phyloP scores from a whole-genome alignment of 1,140 invertebrate species.

The Charaxes varanes region DNA sequence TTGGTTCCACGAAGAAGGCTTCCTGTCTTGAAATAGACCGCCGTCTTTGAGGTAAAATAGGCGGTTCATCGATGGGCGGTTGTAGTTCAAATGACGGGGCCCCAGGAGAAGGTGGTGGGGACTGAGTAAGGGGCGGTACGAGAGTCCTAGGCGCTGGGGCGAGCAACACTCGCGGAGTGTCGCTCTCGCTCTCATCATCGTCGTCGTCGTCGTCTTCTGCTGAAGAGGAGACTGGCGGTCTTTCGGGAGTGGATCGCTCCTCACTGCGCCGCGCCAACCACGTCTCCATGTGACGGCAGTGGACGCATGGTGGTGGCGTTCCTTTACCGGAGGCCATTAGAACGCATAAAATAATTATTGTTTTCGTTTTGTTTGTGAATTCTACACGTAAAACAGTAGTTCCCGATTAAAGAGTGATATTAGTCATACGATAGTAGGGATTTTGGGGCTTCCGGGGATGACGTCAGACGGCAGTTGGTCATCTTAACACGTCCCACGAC shows the following conservation, averaged over 20 bases:
- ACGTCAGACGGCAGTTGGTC: too few relatives aligned
- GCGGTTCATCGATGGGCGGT: slow-evolving; percentile 66
- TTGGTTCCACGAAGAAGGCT: slow-evolving; percentile 83
- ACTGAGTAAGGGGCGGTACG: slow-evolving; percentile 56
- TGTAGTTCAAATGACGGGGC: slow-evolving; percentile 72
- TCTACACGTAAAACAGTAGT: too few relatives aligned
- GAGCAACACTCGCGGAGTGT: slow-evolving; percentile 76
- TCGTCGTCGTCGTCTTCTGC: slow-evolving; percentile 75
- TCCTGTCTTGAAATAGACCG: slow-evolving; percentile 85
- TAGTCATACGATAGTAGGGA: too few relatives aligned
- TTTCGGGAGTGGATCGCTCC: slow-evolving; percentile 63
- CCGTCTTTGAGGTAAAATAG: slow-evolving; percentile 65
- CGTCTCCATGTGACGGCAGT: slow-evolving; percentile 79
- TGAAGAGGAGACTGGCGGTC: slow-evolving; percentile 66
- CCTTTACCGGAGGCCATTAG: slow-evolving; percentile 79
- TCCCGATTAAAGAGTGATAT: too few relatives aligned
- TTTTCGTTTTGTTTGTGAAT: too few relatives aligned
- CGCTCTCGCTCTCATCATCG: slow-evolving; percentile 72
- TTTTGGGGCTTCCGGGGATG: too few relatives aligned
- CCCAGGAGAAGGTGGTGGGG: slow-evolving; percentile 73
- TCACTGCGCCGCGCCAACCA: slow-evolving; percentile 75
- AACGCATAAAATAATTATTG: too few relatives aligned
- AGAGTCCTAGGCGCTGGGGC: slow-evolving; percentile 76
- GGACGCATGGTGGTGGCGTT: slow-evolving; percentile 77
- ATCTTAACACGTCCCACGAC: too few relatives aligned